A percentile compares a stretch with the other conserved stretches of the same genome.
Conservation (phyloP, 2,888 invertebrate genomes). For the Prenolepis imparis region DNA sequence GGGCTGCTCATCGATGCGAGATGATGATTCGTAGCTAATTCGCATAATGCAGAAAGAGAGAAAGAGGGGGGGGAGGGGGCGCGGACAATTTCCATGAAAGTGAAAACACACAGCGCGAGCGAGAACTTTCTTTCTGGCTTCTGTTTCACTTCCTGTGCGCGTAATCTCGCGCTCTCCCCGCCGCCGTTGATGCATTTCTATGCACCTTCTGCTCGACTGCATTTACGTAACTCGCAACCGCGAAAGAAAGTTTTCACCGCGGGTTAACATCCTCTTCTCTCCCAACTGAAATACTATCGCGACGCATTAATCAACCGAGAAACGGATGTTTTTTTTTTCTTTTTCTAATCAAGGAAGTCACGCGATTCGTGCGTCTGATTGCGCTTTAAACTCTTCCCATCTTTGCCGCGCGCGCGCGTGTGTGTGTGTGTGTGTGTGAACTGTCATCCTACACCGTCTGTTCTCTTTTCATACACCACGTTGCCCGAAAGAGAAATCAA, state of each 20-base stretch:
- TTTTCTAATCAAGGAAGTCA: neutral
- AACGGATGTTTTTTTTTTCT: neutral
- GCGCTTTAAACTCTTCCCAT: neutral
- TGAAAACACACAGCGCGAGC: constrained; percentile 82
- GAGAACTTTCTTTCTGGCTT: constrained; percentile 85
- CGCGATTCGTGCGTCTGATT: neutral
- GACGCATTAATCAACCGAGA: constrained; percentile 6
- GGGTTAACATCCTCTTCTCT: constrained; percentile 84
- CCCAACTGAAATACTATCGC: constrained; percentile 25
- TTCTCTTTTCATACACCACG: too few relatives aligned
- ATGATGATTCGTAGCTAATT: constrained; percentile 78
- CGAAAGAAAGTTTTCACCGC: constrained; percentile 85
- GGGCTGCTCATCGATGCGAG: constrained; percentile 61
- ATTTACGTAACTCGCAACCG: constrained; percentile 84
- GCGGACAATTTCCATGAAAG: constrained; percentile 84
- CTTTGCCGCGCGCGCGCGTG: too few relatives aligned
- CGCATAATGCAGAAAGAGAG: constrained; percentile 72
- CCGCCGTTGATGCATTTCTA: constrained; percentile 81
- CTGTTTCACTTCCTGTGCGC: constrained; percentile 86
- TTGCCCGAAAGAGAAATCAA: neutral
- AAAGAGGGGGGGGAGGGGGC: neutral
- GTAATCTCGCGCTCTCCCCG: constrained; percentile 82
- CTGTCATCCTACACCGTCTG: too few relatives aligned
- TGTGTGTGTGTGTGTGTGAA: neutral
- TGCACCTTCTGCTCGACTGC: constrained; percentile 79